phyloP scores from a whole-genome alignment of 2,888 invertebrate species.

The Anthrax anthrax region DNA sequence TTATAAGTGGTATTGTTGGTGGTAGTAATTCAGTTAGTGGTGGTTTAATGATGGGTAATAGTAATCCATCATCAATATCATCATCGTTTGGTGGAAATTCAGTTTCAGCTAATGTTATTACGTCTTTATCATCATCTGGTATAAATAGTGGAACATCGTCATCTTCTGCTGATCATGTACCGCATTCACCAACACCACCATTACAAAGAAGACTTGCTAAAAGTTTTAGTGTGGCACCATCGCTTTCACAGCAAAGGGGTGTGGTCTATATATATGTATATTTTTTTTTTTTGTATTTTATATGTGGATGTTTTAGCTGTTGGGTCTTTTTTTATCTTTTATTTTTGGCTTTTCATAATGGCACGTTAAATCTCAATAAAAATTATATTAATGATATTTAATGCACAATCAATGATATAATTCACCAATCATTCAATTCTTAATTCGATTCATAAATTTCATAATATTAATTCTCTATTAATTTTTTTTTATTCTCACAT shows the following conservation, averaged over 20 bases:
- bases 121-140: conserved; percentile 11
- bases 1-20: conserved; percentile 13
- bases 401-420: no score
- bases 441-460: no score
- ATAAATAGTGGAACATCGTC: conserved; percentile 16
- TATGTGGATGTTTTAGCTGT: no score
- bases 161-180: conserved; percentile 30
- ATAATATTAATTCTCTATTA: no score
- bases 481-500: no score
- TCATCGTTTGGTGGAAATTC: conserved; percentile 4
- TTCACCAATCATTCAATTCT: no score
- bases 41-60: conserved; percentile 11
- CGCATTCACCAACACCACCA: conserved; percentile 65
- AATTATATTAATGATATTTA: no score
- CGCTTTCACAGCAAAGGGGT: conserved; percentile 38
- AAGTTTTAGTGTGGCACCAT: conserved; percentile 79
- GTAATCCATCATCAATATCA: conserved; percentile 7
- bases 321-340: no score
- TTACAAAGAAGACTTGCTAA: conserved; percentile 78
- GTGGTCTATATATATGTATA: conserved; percentile 17
- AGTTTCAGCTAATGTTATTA: conserved; percentile 13
- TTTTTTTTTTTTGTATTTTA: no score
- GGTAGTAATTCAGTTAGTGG: conserved; percentile 12
- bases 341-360: no score
- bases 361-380: no score